phyloP scores from a whole-genome alignment of 2,113 vertebrate species.

The Oceanodroma tethys region DNA sequence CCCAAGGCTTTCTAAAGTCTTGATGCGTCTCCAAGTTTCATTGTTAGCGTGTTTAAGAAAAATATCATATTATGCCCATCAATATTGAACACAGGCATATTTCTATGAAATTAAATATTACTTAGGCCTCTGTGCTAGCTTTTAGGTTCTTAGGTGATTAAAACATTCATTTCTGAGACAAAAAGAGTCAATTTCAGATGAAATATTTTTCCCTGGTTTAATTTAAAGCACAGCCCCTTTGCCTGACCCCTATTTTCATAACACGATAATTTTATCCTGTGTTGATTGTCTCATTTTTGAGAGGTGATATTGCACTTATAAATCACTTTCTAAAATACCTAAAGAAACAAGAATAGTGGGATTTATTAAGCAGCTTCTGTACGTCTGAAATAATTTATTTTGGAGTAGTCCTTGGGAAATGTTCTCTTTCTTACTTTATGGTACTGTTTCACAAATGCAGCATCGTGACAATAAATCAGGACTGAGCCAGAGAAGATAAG shows the following conservation, averaged over 20 bases:
- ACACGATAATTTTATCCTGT: slow-evolving; percentile 75
- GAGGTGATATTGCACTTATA: slow-evolving; percentile 77
- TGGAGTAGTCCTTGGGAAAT: slow-evolving; percentile 73
- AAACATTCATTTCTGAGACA: slow-evolving; percentile 81
- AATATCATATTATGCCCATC: neutral
- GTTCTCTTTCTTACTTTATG: slow-evolving; percentile 63
- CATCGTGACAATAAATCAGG: slow-evolving; percentile 59
- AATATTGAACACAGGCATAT: slow-evolving; percentile 8
- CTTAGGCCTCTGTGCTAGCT: slow-evolving; percentile 59
- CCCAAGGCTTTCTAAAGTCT: slow-evolving; percentile 15
- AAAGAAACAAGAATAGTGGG: slow-evolving; percentile 67
- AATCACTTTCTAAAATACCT: slow-evolving; percentile 81
- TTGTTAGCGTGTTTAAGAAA: neutral
- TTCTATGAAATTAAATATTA: slow-evolving; percentile 71
- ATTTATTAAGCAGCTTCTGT: slow-evolving; percentile 78
- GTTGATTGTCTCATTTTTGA: slow-evolving; percentile 81
- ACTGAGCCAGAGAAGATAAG: slow-evolving; percentile 51
- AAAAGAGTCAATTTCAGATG: slow-evolving; percentile 76
- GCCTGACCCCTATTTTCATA: slow-evolving; percentile 83
- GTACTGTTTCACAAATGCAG: slow-evolving; percentile 62
- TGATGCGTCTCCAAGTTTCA: neutral
- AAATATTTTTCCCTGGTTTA: slow-evolving; percentile 74
- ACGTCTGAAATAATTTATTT: slow-evolving; percentile 78
- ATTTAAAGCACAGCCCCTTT: slow-evolving; percentile 75
- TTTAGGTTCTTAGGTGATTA: slow-evolving; percentile 72